Base-by-base conservation (phyloP, 2,888 invertebrate genomes). In the Dasysyrphus albostriatus region DNA sequence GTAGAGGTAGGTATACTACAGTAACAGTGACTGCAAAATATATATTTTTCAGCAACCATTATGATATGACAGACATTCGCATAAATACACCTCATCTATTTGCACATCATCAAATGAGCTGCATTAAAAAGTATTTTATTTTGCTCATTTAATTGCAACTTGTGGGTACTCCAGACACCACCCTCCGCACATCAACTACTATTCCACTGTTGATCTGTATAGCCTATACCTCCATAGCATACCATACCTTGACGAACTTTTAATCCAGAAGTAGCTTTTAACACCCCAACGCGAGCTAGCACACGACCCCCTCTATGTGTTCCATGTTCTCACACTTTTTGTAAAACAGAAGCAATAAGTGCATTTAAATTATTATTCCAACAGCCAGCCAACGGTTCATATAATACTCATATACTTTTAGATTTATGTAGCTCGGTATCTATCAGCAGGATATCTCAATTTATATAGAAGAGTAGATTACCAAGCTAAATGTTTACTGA, bases 31-130 rank as follows among this genome's bases (percentile, higher is more conserved):
- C 7, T 32, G 29, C 24, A 24, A 32, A 54, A 54, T n/a, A n/a
- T n/a, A 54, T 37, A 34, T 58, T 70, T 70, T 14, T 14, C 42
- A 34, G 19, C 51, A n/a, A 44, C 59, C 44, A 44, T 51, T 54
- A 32, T 39, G 34, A 16, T 58, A 44, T 74, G 74, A 65, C 87
- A 37, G 51, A 34, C 44, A 81, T 54, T 37, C 14, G 14, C 12
- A 39, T 61, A 1, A 24, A 14, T 29, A 54, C 12, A 54, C 12
- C 51, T 32, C 14, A 34, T 19, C 16, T 51, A 56, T 87, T 87
- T 75, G 56, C 82, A 82, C 70, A 83, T 83, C 87, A 82, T 83
- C 82, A 83, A 87, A 87, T 83, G 78, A 75, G 78, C 70, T 78
- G 82, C 54, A 82, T 75, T 83, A 78, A 82, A 81, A 69, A 24